These are phyloP conservation scores for Datnioides undecimradiatus DNA, from an alignment of 2,113 vertebrate species.

Conservation along the genomic window DNA sequence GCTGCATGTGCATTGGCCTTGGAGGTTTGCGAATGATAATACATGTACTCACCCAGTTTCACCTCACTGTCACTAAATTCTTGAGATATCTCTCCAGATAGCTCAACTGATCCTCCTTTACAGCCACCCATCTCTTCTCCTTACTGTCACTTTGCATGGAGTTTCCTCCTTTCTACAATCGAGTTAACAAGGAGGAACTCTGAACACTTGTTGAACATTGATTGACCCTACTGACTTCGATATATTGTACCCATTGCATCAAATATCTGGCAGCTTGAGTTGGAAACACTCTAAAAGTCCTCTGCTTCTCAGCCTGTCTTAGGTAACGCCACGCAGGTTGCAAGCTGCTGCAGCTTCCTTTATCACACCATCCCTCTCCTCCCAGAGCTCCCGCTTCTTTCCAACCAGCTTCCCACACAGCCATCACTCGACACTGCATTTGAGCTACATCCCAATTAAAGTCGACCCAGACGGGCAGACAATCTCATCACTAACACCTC, in stretches of 20 bases:
- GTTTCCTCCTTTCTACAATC: background rate
- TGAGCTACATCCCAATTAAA: slow-evolving; percentile 73
- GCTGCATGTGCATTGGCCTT: slow-evolving; percentile 19
- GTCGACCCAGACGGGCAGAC: slow-evolving; percentile 61
- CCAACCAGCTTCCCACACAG: slow-evolving; percentile 66
- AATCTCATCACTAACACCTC: slow-evolving; percentile 62
- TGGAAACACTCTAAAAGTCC: background rate
- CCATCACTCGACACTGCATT: slow-evolving; percentile 54
- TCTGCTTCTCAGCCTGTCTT: slow-evolving; percentile 4
- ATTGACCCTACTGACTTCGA: slow-evolving; percentile 16
- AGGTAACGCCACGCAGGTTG: slow-evolving; percentile 35
- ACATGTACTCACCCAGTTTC: background rate
- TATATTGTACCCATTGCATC: background rate
- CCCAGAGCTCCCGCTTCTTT: slow-evolving; percentile 40
- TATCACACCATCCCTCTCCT: slow-evolving; percentile 34
- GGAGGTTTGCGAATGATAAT: slow-evolving; percentile 23
- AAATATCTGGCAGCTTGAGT: background rate
- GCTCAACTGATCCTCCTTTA: slow-evolving; percentile 6
- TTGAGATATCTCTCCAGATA: slow-evolving; percentile 23
- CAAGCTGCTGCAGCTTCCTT: slow-evolving; percentile 37
- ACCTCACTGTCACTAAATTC: background rate
- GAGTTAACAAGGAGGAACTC: slow-evolving; percentile 20
- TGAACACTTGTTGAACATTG: slow-evolving; percentile 22
- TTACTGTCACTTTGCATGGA: slow-evolving; percentile 3
- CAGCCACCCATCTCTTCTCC: slow-evolving; percentile 1